Conservation (phyloP, 2,888 invertebrate species). For the Parnassius mnemosyne region DNA sequence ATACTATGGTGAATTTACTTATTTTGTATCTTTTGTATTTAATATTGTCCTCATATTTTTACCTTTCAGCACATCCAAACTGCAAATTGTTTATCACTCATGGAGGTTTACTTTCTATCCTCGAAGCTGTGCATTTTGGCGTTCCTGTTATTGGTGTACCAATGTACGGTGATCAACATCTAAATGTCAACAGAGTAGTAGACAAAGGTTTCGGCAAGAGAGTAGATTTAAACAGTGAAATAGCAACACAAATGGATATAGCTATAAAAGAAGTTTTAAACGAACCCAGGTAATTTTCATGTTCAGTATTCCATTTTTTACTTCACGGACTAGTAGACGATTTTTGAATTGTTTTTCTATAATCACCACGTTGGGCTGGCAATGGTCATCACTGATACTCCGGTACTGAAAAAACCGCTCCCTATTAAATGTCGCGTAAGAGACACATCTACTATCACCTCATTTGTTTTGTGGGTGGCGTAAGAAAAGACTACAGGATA, state of each 20-base stretch:
- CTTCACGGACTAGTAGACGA: too few relatives aligned
- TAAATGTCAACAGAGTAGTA: conserved; percentile 45
- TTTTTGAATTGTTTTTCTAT: too few relatives aligned
- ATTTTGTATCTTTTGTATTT: too few relatives aligned
- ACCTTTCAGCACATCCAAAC: conserved; percentile 50
- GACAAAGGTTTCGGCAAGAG: conserved; percentile 44
- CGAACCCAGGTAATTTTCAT: conserved; percentile 43
- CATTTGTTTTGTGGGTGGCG: too few relatives aligned
- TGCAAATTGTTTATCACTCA: conserved; percentile 53
- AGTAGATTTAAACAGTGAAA: conserved; percentile 38
- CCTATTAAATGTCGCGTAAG: too few relatives aligned
- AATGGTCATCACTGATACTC: too few relatives aligned
- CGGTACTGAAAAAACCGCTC: too few relatives aligned
- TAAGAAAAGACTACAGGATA: too few relatives aligned
- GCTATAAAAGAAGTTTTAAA: conserved; percentile 39
- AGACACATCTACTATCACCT: too few relatives aligned
- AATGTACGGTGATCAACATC: conserved; percentile 52
- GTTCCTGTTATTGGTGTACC: conserved; percentile 54
- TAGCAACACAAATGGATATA: conserved; percentile 36
- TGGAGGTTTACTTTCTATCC: conserved; percentile 51
- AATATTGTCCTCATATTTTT: neutral
- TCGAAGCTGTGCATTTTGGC: conserved; percentile 48
- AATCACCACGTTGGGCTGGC: too few relatives aligned
- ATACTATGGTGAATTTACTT: too few relatives aligned
- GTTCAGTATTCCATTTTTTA: conserved; percentile 31